Conservation (phyloP, 1,140 invertebrate species). For the Bombus cullumanus region DNA sequence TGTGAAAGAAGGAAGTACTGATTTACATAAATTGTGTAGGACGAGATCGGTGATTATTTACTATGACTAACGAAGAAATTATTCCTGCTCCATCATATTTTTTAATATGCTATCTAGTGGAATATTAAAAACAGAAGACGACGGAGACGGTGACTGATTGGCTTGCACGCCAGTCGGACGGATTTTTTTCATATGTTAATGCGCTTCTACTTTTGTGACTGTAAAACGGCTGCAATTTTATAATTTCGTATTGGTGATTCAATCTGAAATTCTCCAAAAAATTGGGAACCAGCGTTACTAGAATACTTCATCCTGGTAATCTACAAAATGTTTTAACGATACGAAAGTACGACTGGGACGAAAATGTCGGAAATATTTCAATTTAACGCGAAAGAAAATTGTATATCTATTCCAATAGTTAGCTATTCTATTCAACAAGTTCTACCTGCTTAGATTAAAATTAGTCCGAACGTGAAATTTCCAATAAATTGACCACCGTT, state of each 20-base stretch:
- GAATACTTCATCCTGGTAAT: too few species aligned
- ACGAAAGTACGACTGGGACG: too few species aligned
- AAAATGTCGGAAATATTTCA: too few species aligned
- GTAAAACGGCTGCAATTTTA: too few species aligned
- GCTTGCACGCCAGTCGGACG: neutral
- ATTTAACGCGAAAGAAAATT: too few species aligned
- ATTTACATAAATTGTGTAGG: neutral
- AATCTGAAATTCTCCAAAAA: neutral
- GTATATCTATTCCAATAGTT: too few species aligned
- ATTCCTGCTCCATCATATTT: neutral
- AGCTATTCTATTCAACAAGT: too few species aligned
- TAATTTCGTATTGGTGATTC: too few species aligned
- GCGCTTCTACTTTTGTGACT: neutral
- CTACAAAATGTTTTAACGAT: too few species aligned
- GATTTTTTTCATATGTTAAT: neutral
- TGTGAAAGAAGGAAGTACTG: neutral
- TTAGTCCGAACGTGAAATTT: neutral
- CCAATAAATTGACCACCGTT: neutral
- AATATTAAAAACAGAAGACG: neutral
- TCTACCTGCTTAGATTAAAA: too few species aligned
- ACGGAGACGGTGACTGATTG: neutral
- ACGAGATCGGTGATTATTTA: neutral
- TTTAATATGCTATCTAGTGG: neutral
- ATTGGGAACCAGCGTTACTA: neutral
- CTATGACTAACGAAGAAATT: neutral